Conservation (phyloP, 2,113 vertebrate genomes). For the Peromyscus polionotus region DNA sequence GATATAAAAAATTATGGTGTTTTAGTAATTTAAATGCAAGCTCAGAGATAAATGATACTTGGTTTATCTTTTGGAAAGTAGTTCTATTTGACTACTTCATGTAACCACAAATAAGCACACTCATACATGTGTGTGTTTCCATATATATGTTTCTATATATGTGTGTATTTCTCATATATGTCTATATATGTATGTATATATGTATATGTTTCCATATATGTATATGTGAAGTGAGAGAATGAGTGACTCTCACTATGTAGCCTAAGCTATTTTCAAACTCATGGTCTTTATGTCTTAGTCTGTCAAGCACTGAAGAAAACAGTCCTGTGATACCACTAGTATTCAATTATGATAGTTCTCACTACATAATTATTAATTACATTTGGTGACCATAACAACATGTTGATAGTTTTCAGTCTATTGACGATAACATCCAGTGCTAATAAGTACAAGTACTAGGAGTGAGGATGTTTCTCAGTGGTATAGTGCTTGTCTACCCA, state of each 20-base stretch:
- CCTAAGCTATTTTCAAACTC: background rate
- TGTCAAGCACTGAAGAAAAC: background rate
- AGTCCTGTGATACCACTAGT: background rate
- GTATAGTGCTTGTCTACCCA: background rate
- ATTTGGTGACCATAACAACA: background rate
- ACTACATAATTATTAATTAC: background rate
- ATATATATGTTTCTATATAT: background rate
- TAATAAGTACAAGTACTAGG: background rate
- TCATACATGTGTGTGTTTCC: background rate
- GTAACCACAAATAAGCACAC: background rate
- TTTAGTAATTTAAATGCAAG: background rate
- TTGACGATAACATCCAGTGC: background rate
- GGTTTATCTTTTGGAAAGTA: background rate
- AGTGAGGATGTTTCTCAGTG: background rate
- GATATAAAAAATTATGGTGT: background rate
- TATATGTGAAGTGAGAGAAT: no score
- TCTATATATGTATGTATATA: no score
- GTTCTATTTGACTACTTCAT: background rate
- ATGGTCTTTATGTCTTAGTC: background rate
- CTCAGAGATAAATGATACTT: background rate
- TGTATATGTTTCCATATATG: background rate
- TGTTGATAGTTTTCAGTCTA: background rate
- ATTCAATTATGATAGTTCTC: background rate
- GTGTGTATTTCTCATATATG: no score
- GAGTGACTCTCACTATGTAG: background rate